Evolutionary conservation across 2,113 vertebrate species (phyloP).

Genomic region (Nesoenas mayeri): DNA sequence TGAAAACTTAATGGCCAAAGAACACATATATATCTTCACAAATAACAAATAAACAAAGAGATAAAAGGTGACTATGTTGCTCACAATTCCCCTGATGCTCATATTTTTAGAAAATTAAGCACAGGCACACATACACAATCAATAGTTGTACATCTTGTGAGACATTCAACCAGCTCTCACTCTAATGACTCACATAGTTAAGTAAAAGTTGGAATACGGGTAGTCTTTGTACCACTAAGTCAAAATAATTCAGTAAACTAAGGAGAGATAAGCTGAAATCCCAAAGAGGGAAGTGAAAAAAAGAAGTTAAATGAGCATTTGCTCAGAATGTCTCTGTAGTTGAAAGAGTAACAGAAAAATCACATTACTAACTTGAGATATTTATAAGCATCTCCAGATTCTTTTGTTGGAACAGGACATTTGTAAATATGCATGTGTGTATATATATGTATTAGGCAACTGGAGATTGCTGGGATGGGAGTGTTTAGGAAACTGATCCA

Average conservation of each 20-base stretch:
- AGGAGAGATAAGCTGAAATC: background rate
- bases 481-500: background rate
- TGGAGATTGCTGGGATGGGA: background rate
- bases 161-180: background rate
- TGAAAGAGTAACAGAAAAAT: background rate
- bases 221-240: background rate
- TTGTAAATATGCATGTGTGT: background rate
- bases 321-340: background rate
- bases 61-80: conserved; percentile 9
- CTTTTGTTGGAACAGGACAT: background rate
- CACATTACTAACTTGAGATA: background rate
- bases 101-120: conserved; percentile 63
- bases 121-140: background rate
- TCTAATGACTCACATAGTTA: conserved; percentile 8
- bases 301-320: background rate
- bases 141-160: conserved; percentile 60
- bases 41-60: conserved; percentile 32
- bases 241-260: conserved; percentile 41
- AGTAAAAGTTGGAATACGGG: conserved; percentile 4
- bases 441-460: background rate
- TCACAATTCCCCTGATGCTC: conserved; percentile 15
- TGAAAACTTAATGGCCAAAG: conserved; percentile 64
- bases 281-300: background rate
- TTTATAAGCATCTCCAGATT: background rate
- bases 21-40: conserved; percentile 48